These are phyloP conservation scores for Calvadosia cruxmelitensis DNA, from an alignment of 30 jellyfish, hydroid and myxozoan species.

Conservation along the genomic window DNA sequence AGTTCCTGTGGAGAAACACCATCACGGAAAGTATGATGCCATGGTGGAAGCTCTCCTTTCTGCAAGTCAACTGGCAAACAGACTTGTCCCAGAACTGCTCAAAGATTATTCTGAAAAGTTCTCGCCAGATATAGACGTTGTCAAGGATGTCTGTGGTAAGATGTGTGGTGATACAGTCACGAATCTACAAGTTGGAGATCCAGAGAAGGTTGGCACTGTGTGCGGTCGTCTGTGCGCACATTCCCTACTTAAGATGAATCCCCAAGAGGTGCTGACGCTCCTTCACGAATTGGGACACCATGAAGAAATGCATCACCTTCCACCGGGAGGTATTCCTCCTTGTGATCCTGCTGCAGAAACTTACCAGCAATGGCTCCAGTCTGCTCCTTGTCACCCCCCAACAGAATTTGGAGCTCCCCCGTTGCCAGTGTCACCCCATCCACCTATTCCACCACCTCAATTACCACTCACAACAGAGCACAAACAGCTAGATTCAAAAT, in stretches of 20 bases:
- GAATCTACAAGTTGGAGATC: slow-evolving; percentile 36
- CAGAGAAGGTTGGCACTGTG: slow-evolving; percentile 46
- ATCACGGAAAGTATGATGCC: background rate
- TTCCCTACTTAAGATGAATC: slow-evolving; percentile 50
- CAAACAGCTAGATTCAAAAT: background rate
- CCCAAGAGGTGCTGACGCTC: slow-evolving; percentile 55
- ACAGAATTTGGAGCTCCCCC: background rate
- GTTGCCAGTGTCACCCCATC: background rate
- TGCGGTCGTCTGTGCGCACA: slow-evolving; percentile 80
- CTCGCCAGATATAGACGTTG: slow-evolving; percentile 72
- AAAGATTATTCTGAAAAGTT: slow-evolving; percentile 57
- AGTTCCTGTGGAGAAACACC: background rate
- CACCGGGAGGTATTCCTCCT: background rate
- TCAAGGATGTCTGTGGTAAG: slow-evolving; percentile 54
- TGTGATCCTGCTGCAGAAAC: background rate
- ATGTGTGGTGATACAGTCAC: slow-evolving; percentile 56
- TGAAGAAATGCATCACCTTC: slow-evolving; percentile 10
- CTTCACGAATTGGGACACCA: slow-evolving; percentile 27
- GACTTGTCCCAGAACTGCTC: slow-evolving; percentile 65
- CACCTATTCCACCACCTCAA: background rate
- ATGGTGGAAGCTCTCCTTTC: background rate
- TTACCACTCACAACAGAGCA: background rate
- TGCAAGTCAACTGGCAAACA: slow-evolving; percentile 58
- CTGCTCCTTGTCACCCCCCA: background rate
- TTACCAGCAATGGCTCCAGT: background rate